Conservation (phyloP, 2,888 invertebrate species). For the Drosophila trichaetosa region DNA sequence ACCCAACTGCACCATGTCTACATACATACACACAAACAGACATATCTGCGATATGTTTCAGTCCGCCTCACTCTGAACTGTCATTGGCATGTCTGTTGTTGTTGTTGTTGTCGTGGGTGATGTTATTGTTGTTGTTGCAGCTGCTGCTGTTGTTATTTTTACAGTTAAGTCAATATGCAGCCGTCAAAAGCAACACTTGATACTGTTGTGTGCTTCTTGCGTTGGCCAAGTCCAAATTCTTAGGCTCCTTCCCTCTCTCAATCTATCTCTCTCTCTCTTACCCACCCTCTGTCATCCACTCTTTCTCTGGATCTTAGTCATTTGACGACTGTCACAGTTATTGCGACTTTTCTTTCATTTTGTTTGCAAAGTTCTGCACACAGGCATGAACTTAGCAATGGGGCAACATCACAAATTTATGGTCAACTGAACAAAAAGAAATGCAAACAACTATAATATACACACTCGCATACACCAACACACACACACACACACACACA, state of each 20-base stretch:
- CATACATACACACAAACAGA: neutral
- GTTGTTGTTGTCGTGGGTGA: constrained; percentile 19
- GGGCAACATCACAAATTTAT: constrained; percentile 70
- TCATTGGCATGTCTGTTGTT: constrained; percentile 35
- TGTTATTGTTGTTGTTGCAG: constrained; percentile 16
- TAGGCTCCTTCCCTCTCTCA: constrained; percentile 6
- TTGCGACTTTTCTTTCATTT: constrained; percentile 70
- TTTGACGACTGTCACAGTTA: constrained; percentile 66
- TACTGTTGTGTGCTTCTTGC: constrained; percentile 75
- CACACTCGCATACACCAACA: constrained; percentile 6
- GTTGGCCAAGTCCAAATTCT: constrained; percentile 37
- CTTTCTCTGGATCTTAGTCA: neutral
- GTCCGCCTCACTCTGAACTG: constrained; percentile 36
- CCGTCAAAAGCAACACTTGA: constrained; percentile 81
- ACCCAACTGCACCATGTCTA: constrained; percentile 40
- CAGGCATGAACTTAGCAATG: constrained; percentile 49
- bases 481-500: constrained; percentile 6
- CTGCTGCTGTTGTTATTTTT: constrained; percentile 62
- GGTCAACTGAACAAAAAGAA: constrained; percentile 62
- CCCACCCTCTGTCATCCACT: neutral
- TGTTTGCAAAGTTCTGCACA: constrained; percentile 65
- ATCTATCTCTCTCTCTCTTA: neutral
- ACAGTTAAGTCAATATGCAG: constrained; percentile 80
- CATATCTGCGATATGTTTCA: constrained; percentile 27
- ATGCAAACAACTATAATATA: constrained; percentile 23